Conservation (phyloP, 2,888 invertebrate genomes). For the Prenolepis imparis region DNA sequence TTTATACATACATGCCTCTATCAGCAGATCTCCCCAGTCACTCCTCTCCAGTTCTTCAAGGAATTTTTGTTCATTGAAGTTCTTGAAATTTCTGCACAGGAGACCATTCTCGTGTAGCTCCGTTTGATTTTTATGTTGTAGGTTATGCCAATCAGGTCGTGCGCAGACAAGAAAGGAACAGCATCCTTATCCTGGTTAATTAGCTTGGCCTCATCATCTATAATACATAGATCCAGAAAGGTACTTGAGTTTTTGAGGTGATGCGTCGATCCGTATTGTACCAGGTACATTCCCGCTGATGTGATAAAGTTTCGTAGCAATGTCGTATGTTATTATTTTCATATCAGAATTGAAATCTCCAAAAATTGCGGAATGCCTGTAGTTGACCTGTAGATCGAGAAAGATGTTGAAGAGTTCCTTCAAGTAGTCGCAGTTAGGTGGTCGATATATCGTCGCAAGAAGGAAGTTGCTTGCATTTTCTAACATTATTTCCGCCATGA, state of each 20-base stretch:
- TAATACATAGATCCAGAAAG: neutral
- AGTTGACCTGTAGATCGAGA: neutral
- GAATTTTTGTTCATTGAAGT: neutral
- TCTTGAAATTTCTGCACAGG: neutral
- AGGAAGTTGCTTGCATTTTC: neutral
- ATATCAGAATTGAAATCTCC: neutral
- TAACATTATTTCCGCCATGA: neutral
- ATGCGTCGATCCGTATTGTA: neutral
- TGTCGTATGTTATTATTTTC: neutral
- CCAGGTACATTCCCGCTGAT: neutral
- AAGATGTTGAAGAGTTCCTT: neutral
- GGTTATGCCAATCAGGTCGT: neutral
- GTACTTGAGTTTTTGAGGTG: neutral
- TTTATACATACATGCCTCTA: neutral
- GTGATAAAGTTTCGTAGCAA: neutral
- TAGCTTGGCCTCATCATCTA: neutral
- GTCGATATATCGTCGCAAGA: neutral
- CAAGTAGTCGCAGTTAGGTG: neutral
- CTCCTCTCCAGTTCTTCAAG: neutral
- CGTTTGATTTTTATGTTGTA: neutral
- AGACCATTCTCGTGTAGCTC: neutral
- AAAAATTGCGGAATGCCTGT: neutral
- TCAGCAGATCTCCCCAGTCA: neutral
- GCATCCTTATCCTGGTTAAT: no score
- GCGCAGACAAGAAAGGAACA: neutral